These are phyloP conservation scores for Himalopsyche phryganea DNA, from an alignment of 1,140 invertebrate species.

Conservation along the genomic window DNA sequence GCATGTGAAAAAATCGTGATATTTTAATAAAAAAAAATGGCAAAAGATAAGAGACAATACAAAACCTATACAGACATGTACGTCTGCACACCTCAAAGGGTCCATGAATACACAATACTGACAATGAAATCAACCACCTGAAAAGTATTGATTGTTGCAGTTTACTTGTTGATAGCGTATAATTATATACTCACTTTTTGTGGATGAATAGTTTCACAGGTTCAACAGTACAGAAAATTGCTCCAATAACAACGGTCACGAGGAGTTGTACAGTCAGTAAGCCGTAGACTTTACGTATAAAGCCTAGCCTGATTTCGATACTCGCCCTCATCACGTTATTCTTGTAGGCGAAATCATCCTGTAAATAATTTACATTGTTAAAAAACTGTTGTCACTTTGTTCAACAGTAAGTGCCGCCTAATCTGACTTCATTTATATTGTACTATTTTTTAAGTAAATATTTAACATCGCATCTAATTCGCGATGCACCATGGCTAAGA, in stretches of 20 bases:
- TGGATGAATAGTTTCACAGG: slow-evolving; percentile 65
- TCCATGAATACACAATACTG: too few relatives aligned
- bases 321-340: slow-evolving; percentile 66
- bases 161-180: too few relatives aligned
- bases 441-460: background rate
- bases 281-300: slow-evolving; percentile 83
- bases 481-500: background rate
- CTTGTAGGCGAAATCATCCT: slow-evolving; percentile 66
- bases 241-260: slow-evolving; percentile 64
- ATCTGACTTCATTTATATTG: background rate
- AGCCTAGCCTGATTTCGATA: slow-evolving; percentile 64
- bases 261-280: slow-evolving; percentile 71
- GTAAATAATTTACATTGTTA: slow-evolving; percentile 20
- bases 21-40: too few relatives aligned
- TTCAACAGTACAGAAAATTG: slow-evolving; percentile 56
- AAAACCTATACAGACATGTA: too few relatives aligned
- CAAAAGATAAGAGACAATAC: too few relatives aligned
- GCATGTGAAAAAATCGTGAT: too few relatives aligned
- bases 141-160: too few relatives aligned
- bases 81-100: too few relatives aligned
- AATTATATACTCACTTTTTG: slow-evolving; percentile 57
- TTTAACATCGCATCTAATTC: background rate
- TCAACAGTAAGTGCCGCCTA: too few relatives aligned
- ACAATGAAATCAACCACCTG: too few relatives aligned
- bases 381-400: slow-evolving; percentile 20